Conservation (phyloP, 2,888 invertebrate genomes). For the Zootermopsis nevadensis region DNA sequence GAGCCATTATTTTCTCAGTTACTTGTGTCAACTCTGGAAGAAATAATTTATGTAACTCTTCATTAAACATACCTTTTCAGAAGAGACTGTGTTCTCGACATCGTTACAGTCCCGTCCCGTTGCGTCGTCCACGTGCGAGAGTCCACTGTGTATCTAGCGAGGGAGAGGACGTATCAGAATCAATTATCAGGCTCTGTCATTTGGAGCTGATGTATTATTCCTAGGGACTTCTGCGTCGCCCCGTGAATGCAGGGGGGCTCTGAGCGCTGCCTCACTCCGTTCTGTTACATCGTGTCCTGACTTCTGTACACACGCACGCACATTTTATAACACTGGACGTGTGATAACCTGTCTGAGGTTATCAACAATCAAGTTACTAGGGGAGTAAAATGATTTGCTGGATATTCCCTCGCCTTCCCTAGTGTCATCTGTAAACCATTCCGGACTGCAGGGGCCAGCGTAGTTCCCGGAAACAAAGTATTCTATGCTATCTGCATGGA, state of each 20-base stretch:
- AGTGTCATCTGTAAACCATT: not conserved
- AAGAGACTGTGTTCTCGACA: conserved; percentile 7
- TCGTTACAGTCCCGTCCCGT: not conserved
- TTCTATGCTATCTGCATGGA: not conserved
- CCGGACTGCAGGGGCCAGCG: not conserved
- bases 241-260: not conserved
- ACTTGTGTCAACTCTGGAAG: too few relatives aligned
- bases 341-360: conserved; percentile 49
- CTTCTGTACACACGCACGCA: conserved; percentile 34
- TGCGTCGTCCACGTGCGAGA: not conserved
- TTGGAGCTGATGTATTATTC: conserved; percentile 48
- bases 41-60: not conserved
- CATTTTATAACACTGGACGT: conserved; percentile 42
- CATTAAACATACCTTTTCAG: not conserved
- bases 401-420: conserved; percentile 8
- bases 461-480: not conserved
- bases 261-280: not conserved
- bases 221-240: not conserved
- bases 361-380: conserved; percentile 35
- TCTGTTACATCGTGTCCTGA: not conserved
- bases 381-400: conserved; percentile 14
- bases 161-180: conserved; percentile 46
- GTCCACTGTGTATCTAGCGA: not conserved
- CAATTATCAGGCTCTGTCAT: conserved; percentile 48
- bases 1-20: too few relatives aligned